These are phyloP conservation scores for Strigamia transsilvanica DNA, from an alignment of 2,888 invertebrate species.

Conservation along the genomic window DNA sequence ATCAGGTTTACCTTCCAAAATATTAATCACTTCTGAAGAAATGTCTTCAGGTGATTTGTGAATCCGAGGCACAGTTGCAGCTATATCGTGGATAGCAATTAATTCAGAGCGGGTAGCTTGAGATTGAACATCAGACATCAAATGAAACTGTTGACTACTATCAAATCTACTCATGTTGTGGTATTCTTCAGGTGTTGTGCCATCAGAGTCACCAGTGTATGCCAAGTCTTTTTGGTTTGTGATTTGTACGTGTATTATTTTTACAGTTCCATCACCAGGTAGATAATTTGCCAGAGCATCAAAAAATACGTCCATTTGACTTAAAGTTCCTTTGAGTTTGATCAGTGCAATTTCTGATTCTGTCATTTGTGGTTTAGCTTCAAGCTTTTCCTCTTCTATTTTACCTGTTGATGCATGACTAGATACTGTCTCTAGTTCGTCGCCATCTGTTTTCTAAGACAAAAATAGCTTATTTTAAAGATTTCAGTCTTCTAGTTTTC, in stretches of 20 bases:
- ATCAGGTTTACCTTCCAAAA: conserved; percentile 9
- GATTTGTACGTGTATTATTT: background rate
- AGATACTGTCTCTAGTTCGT: background rate
- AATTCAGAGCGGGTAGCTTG: conserved; percentile 4
- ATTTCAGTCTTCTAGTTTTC: background rate
- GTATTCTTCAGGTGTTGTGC: background rate
- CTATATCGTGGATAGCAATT: background rate
- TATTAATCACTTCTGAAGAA: background rate
- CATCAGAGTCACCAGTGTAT: background rate
- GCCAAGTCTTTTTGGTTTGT: background rate
- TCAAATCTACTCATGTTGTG: background rate
- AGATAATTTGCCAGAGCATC: background rate
- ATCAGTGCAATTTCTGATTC: conserved; percentile 19
- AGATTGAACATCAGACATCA: conserved; percentile 4
- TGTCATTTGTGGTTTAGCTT: background rate
- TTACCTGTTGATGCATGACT: background rate
- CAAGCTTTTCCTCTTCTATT: background rate
- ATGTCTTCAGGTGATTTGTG: conserved; percentile 6
- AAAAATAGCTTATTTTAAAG: background rate
- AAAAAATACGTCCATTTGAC: conserved; percentile 4
- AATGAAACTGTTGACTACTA: background rate
- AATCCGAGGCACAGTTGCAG: background rate
- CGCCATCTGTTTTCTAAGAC: background rate
- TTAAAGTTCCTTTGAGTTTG: conserved; percentile 7
- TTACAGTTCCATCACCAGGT: background rate